These are phyloP conservation scores for Andrena dorsata DNA, from an alignment of 2,888 invertebrate species.

Conservation along the genomic window DNA sequence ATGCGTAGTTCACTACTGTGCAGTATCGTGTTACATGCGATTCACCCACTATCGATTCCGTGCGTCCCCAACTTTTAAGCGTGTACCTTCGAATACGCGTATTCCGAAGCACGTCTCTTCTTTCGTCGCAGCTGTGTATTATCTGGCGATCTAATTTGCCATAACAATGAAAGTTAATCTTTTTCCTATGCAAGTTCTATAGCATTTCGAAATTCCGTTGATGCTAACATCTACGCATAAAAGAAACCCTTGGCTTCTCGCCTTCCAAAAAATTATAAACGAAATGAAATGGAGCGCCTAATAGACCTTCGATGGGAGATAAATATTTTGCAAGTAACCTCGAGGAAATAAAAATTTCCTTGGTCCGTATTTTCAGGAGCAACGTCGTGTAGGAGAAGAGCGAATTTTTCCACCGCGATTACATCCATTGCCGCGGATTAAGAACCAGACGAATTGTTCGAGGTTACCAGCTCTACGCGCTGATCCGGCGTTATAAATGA, in stretches of 20 bases:
- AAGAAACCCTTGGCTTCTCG: too few relatives aligned
- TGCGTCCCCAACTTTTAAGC: neutral
- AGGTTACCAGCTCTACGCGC: neutral
- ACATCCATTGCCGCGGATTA: constrained; percentile 10
- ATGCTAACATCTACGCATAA: too few relatives aligned
- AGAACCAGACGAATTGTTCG: constrained; percentile 28
- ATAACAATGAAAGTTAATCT: too few relatives aligned
- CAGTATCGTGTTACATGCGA: constrained; percentile 13
- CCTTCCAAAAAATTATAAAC: too few relatives aligned
- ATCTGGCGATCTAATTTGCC: too few relatives aligned
- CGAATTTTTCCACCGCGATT: constrained; percentile 7
- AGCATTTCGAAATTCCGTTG: too few relatives aligned
- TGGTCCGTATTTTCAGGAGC: too few relatives aligned
- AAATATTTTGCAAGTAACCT: neutral
- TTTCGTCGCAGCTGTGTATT: too few relatives aligned
- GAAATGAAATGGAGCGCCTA: too few relatives aligned
- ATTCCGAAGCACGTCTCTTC: neutral
- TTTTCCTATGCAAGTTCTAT: too few relatives aligned
- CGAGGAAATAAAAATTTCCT: neutral
- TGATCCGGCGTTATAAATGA: constrained; percentile 54
- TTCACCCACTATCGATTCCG: constrained; percentile 11
- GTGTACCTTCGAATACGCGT: neutral
- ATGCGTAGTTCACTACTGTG: constrained; percentile 19
- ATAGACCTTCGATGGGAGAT: too few relatives aligned
- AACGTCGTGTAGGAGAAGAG: neutral